These are phyloP conservation scores for Periphyllus acericola DNA, from an alignment of 2,888 invertebrate genomes.

Conservation along the genomic window DNA sequence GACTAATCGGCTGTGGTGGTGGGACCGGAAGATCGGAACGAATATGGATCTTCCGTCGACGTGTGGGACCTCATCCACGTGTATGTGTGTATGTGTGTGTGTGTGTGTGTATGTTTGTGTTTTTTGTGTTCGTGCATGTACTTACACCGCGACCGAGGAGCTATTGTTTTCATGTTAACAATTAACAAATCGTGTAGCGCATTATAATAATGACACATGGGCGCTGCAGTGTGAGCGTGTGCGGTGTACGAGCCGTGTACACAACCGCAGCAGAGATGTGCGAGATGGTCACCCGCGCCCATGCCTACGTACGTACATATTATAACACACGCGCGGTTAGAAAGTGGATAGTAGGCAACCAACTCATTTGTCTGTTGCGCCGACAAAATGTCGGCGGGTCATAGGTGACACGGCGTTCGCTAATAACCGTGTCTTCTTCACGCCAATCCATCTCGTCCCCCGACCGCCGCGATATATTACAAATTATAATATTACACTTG, in stretches of 20 bases:
- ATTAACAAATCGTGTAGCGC: constrained; percentile 38
- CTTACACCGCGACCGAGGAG: not conserved
- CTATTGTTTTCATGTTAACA: constrained; percentile 52
- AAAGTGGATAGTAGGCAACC: constrained; percentile 21
- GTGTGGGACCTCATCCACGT: not conserved
- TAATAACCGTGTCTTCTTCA: constrained; percentile 57
- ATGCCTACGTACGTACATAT: not conserved
- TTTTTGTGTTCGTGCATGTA: not conserved
- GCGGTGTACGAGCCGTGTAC: not conserved
- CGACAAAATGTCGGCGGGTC: constrained; percentile 53
- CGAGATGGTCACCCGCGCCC: constrained; percentile 44
- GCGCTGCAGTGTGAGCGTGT: not conserved
- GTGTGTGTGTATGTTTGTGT: not conserved
- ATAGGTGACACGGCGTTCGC: constrained; percentile 28
- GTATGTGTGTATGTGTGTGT: too few species aligned
- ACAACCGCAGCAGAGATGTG: constrained; percentile 11
- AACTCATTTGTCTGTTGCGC: constrained; percentile 40
- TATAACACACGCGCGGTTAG: not conserved
- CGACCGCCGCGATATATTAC: too few species aligned
- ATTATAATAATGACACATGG: constrained; percentile 46
- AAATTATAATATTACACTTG: too few species aligned
- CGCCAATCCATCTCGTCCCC: constrained; percentile 34
- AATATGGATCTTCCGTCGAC: not conserved
- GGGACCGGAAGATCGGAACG: not conserved
- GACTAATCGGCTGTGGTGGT: not conserved